These are phyloP conservation scores for Ips typographus DNA, from an alignment of 1,140 invertebrate genomes.

Conservation along the genomic window DNA sequence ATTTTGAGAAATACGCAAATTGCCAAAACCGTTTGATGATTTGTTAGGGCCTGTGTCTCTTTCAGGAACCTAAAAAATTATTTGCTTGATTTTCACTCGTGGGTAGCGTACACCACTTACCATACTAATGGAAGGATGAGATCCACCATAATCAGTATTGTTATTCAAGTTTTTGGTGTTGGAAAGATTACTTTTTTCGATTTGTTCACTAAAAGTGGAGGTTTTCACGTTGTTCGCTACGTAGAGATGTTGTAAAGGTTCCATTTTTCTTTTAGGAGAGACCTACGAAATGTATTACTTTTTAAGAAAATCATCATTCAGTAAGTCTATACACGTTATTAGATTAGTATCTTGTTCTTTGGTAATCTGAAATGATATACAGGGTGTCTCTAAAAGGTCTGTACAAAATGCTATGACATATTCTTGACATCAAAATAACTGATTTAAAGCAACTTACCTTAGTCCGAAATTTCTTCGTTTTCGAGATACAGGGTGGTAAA, in stretches of 20 bases:
- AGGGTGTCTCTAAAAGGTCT: no score
- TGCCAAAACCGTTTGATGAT: slow-evolving; percentile 47
- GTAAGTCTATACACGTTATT: no score
- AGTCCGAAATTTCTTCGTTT: no score
- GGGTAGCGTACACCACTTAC: slow-evolving; percentile 36
- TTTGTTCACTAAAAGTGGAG: slow-evolving; percentile 52
- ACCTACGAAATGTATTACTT: slow-evolving; percentile 19
- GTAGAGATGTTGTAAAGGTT: slow-evolving; percentile 50
- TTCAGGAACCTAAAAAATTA: slow-evolving; percentile 52
- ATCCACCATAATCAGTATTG: slow-evolving; percentile 48
- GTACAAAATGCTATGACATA: no score
- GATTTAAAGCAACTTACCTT: no score
- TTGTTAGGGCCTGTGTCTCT: slow-evolving; percentile 59
- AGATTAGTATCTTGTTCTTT: no score
- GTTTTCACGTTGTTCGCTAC: slow-evolving; percentile 52
- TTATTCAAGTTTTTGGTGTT: slow-evolving; percentile 51
- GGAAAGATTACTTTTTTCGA: slow-evolving; percentile 48
- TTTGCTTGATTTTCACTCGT: neutral
- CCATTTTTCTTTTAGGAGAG: slow-evolving; percentile 47
- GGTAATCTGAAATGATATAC: no score
- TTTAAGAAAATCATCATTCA: no score
- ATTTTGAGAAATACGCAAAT: slow-evolving; percentile 39
- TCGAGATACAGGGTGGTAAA: no score
- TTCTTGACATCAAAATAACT: no score
- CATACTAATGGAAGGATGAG: slow-evolving; percentile 55